Evolutionary conservation across 2,888 invertebrate species (phyloP).

Genomic region (Mystacides longicornis): DNA sequence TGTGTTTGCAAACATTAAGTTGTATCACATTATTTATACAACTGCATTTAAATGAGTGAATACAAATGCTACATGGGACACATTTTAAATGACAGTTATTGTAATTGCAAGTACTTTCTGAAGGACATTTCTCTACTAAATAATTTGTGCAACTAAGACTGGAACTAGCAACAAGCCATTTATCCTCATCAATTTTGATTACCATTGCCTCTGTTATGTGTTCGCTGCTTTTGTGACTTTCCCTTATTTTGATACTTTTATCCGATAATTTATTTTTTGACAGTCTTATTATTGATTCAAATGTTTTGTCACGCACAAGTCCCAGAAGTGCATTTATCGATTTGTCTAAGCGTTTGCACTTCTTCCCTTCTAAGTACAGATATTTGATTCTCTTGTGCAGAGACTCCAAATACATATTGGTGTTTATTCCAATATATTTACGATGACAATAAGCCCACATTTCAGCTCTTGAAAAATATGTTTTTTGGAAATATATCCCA

Average conservation of each 20-base stretch:
- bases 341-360: neutral
- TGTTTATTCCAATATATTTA: neutral
- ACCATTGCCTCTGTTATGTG: no score
- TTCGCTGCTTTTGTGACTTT: neutral
- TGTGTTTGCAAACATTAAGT: no score
- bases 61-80: no score
- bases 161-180: no score
- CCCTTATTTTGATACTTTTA: neutral
- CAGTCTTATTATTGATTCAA: neutral
- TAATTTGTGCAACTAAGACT: no score
- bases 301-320: neutral
- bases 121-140: no score
- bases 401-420: neutral
- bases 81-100: no score
- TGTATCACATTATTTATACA: no score
- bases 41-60: no score
- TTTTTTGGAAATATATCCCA: no score
- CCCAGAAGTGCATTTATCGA: neutral
- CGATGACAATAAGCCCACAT: neutral
- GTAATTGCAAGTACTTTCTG: no score
- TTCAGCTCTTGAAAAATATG: neutral
- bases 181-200: no score
- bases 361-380: neutral
- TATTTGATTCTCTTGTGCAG: neutral
- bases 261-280: neutral